Evolutionary conservation across 2,113 vertebrate genomes (phyloP).

Genomic region (Hydrolagus affinis): DNA sequence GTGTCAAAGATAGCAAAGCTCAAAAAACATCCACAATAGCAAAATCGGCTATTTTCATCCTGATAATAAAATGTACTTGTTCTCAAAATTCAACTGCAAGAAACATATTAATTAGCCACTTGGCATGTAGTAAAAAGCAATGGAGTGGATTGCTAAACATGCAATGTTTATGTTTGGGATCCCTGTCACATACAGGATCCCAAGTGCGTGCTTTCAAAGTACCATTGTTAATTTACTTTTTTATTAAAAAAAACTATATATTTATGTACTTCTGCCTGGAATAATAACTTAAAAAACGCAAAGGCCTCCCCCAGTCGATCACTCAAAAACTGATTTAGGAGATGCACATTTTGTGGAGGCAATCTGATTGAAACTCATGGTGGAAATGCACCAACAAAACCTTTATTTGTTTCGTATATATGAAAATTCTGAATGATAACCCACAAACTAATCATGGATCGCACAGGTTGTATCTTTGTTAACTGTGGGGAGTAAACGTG

Average conservation of each 20-base stretch:
- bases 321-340: not conserved
- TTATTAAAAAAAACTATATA: not conserved
- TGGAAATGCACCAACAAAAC: not conserved
- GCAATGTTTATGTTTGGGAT: not conserved
- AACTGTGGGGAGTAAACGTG: too few relatives aligned
- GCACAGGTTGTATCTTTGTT: not conserved
- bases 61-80: not conserved
- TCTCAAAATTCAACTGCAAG: not conserved
- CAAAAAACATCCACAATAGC: not conserved
- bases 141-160: too few relatives aligned
- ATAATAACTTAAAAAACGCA: too few relatives aligned
- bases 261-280: too few relatives aligned
- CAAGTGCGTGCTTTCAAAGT: not conserved
- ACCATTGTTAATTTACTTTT: not conserved
- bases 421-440: not conserved
- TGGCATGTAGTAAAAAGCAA: too few relatives aligned
- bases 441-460: not conserved
- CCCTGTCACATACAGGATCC: not conserved
- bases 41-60: not conserved
- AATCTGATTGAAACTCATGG: not conserved
- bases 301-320: too few relatives aligned
- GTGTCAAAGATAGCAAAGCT: not conserved
- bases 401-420: not conserved
- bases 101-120: not conserved
- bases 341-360: not conserved